Evolutionary conservation across 2,113 vertebrate genomes (phyloP), one percentile per base, ranked within the genome.

Genomic region (Dromas ardeola): DNA sequence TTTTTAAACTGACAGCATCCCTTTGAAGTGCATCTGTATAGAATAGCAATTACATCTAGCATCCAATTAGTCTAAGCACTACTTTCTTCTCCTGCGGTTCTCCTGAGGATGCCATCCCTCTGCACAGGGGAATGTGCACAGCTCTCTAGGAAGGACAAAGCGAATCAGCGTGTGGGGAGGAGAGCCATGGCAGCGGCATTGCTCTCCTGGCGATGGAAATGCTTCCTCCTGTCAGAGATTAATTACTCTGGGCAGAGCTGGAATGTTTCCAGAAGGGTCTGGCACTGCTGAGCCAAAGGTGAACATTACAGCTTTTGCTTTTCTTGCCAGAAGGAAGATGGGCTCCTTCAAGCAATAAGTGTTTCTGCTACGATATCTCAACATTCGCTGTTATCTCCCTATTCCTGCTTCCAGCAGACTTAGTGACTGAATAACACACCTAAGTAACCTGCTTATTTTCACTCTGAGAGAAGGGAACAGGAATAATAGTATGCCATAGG

Each of bases 111-210:
- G 59, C 89, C 16, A 10, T 67, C 83, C 76, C 86, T 71, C 45
- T 61, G 90, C 79, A n/a, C 53, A 4, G 2, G 4, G 59, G 74
- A 43, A n/a, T 22, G 77, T 50, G 86, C 63, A 21, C 66, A 71
- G 81, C 87, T 94, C 73, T 95, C 84, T 73, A 82, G 86, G 72
- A 95, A 91, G 94, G 79, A 84, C 92, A 86, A 71, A 85, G 56
- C 6, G 1, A 38, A 73, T 20, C 34, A 34, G 69, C 1, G 0
- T 2, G 38, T 38, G 56, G 71, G 86, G 55, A 77, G 69, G 52
- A 86, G 79, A 86, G 73, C 81, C 38, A 20, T 72, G 62, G 74
- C 89, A 73, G 59, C 16, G 10, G 47, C 27, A 10, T 59, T 58
- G 91, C 86, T 73, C 66, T 45, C 73, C 82, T 90, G 86, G 55